Base-by-base conservation (phyloP, 2,113 vertebrate species). In the Anoura caudifer region DNA sequence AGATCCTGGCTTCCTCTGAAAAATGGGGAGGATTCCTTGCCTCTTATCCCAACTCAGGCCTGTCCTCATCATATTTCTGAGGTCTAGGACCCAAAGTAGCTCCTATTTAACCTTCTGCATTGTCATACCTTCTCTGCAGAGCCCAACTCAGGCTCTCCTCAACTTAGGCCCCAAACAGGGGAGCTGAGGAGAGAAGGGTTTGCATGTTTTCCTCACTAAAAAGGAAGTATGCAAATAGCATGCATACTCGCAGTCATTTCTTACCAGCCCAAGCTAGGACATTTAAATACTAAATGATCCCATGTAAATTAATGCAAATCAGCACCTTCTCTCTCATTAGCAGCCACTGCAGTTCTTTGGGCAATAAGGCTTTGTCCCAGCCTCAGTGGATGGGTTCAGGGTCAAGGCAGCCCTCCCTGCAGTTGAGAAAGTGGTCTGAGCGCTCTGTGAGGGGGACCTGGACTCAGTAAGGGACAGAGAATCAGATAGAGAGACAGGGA, bases 211-310 rank as follows among this genome's bases (percentile, higher is more conserved):
- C 56, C 47, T 89, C 36, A n/a, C 82, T 89, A 52, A 90, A 93
- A 96, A 43, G 28, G 38, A 84, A 80, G 12, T 56, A 95, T 17
- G 82, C 38, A 96, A 93, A 92, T 16, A 54, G 41, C 56, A 77
- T 63, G 50, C 61, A 59, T 47, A 41, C 11, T 33, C 81, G 43
- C n/a, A 91, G 47, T 61, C 31, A 47, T 61, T 91, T 63, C 43
- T 95, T 41, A n/a, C 33, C 83, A 83, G 86, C 28, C 77, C 50
- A 43, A 77, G 79, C 47, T 38, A 50, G 54, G 50, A 22, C 0
- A 95, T 95, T 95, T 97, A 76, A 92, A 90, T 97, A 94, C 90
- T 87, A 96, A 95, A 95, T 61, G 31, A 36, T 15, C 7, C 75
- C 43, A 59, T 67, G 91, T 61, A 96, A 96, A 67, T 67, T 10